Evolutionary conservation across 2,888 invertebrate species (phyloP).

Genomic region (Rotaria sp.): DNA sequence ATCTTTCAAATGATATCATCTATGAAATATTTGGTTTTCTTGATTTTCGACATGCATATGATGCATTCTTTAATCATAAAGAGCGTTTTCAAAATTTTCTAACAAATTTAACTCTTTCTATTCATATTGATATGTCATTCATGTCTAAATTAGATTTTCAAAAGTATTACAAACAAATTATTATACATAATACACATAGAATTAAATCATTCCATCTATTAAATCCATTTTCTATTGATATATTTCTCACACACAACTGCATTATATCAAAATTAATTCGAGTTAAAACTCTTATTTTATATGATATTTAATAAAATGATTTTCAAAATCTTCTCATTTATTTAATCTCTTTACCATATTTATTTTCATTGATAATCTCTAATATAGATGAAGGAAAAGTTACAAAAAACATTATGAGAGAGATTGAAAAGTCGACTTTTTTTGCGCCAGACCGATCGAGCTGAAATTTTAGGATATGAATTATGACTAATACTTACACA

Average conservation of each 20-base stretch:
- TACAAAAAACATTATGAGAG: too few species aligned
- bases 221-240: neutral
- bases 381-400: too few species aligned
- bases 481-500: too few species aligned
- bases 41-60: too few species aligned
- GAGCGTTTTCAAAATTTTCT: neutral
- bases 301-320: neutral
- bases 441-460: too few species aligned
- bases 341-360: neutral
- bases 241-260: neutral
- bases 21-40: too few species aligned
- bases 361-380: neutral
- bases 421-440: too few species aligned
- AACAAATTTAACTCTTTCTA: too few species aligned
- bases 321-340: neutral
- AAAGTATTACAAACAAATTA: neutral
- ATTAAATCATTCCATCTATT: neutral
- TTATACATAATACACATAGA: neutral
- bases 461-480: too few species aligned
- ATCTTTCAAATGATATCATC: too few species aligned
- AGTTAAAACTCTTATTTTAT: neutral
- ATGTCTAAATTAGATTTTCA: too few species aligned
- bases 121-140: too few species aligned
- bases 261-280: neutral
- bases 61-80: neutral